A percentile compares a stretch with the other conserved stretches of the same genome.
Evolutionary conservation across 2,797 vertebrate species (phyloP).

Genomic region (Parotocinclus haroldoi): DNA sequence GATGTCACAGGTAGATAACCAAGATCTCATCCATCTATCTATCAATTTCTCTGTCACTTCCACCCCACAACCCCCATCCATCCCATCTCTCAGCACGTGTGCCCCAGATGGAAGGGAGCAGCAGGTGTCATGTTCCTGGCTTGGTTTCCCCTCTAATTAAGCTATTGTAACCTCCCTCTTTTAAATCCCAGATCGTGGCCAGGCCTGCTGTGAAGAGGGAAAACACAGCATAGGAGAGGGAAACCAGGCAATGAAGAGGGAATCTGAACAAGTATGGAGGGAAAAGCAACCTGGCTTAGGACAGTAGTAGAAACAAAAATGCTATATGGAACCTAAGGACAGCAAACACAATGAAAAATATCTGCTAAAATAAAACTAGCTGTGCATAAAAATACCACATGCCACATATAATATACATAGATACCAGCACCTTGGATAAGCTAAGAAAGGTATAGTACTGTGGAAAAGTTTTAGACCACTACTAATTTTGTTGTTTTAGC

Average conservation of each 20-base stretch:
- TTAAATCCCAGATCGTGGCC: conserved; percentile 61
- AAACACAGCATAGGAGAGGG: conserved; percentile 51
- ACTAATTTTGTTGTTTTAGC: no score
- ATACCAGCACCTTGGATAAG: no score
- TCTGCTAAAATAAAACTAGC: no score
- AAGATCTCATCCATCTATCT: background rate
- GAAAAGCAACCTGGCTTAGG: conserved; percentile 49
- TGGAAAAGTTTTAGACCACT: no score
- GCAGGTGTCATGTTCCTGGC: conserved; percentile 45
- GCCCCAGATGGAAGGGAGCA: conserved; percentile 61
- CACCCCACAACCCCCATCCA: background rate
- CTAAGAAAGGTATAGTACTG: no score
- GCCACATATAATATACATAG: no score
- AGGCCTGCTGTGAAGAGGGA: conserved; percentile 64
- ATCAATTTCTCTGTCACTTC: background rate
- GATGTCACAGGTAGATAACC: background rate
- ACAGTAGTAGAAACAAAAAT: background rate
- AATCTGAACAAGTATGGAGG: conserved; percentile 62
- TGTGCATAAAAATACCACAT: no score
- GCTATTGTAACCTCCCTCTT: conserved; percentile 44
- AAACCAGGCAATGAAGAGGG: conserved; percentile 55
- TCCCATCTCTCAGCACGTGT: conserved; percentile 9
- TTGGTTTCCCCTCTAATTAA: conserved; percentile 72
- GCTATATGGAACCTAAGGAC: background rate
- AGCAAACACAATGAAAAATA: background rate